Conservation (phyloP, 2,888 invertebrate genomes). For the Drosophila cognata region DNA sequence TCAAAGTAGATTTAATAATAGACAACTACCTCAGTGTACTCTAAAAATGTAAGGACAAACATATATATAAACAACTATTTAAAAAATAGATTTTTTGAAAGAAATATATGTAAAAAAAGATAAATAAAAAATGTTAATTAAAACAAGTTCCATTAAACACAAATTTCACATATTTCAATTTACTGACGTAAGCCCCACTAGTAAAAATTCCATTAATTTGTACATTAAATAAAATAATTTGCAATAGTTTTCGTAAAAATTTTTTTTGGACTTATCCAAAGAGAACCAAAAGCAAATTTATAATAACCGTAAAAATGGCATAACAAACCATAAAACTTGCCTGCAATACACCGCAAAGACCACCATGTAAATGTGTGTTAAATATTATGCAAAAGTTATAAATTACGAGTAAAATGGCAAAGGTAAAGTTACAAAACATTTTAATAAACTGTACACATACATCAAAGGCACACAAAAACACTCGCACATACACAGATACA, state of each 20-base stretch:
- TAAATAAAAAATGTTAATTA: neutral
- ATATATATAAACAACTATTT: neutral
- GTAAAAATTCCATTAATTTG: too few species aligned
- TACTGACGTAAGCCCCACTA: neutral
- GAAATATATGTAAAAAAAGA: too few species aligned
- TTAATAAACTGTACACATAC: slow-evolving; percentile 69
- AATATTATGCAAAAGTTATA: slow-evolving; percentile 53
- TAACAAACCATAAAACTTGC: slow-evolving; percentile 3
- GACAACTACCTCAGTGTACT: neutral
- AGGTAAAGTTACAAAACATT: slow-evolving; percentile 60
- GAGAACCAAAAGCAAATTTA: slow-evolving; percentile 16
- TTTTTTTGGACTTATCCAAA: neutral
- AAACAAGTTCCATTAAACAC: neutral
- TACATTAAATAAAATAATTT: neutral
- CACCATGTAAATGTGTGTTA: slow-evolving; percentile 40
- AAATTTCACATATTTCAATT: neutral
- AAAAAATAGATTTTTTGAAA: neutral
- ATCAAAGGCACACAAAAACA: slow-evolving; percentile 52
- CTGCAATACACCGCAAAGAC: slow-evolving; percentile 15
- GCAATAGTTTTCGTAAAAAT: neutral
- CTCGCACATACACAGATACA: slow-evolving; percentile 11
- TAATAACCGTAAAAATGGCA: neutral
- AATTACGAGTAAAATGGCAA: slow-evolving; percentile 47
- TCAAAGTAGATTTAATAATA: neutral
- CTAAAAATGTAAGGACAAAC: neutral